Evolutionary conservation across 2,888 invertebrate species (phyloP), one percentile per base, ranked within the genome.

Genomic region (Plagiodera versicolora): DNA sequence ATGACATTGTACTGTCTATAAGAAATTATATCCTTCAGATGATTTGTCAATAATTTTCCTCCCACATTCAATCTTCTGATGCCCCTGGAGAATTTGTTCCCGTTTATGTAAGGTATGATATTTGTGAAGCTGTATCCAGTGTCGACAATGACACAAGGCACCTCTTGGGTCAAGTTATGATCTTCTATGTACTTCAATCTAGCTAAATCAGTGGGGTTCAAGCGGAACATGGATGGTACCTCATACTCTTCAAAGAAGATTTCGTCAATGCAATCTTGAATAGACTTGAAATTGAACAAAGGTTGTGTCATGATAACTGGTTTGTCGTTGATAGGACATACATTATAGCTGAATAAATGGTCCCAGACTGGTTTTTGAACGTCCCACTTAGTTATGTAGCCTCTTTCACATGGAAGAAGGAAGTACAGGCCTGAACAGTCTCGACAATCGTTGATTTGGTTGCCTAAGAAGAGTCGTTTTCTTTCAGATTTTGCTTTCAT

Each of bases 181-280:
- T 69, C 70, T 20, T 67, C 58, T 6, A 59, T 58, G 56, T 74
- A 75, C 52, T 73, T 71, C 10, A 75, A 55, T 48, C 67, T 63
- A 11, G 90, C 89, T 64, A 96, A 82, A 79, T 91, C 92, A 0
- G 92, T 87, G 1, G 92, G 87, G 72, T 94, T 94, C 28, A 91
- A 87, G 67, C 92, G 85, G 53, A 92, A 82, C 52, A 98, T 81
- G 0, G 92, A 88, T 57, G 90, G 88, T 72, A 96, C 94, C 72
- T 95, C 95, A 75, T 95, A 99, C 77, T 98, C 97, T 79, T 99
- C 99, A 80, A 98, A 99, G 71, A 99, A 90, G 69, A 99, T 92
- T 80, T 99, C 98, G 45, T 92, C 90, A 82, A 94, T 91, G 0
- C 91, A 93, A 80, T 98, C 97, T 80, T 97, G 95, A 56, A 95